Evolutionary conservation across 1,140 invertebrate genomes (phyloP).

Genomic region (Zaprionus ornatus): DNA sequence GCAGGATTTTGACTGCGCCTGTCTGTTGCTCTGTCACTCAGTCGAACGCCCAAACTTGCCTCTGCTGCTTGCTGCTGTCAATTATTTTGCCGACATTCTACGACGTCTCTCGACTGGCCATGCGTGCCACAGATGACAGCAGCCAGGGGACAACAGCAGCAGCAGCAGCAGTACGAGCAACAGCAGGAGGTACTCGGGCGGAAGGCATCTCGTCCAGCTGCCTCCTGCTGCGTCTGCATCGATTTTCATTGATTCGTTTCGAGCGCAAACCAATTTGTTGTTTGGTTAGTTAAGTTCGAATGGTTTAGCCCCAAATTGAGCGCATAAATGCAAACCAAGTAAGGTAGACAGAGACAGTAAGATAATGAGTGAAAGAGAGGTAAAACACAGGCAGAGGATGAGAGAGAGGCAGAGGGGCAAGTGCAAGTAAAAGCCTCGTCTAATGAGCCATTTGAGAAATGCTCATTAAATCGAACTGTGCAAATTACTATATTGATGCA

Average conservation of each 20-base stretch:
- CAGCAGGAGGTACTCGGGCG: background rate
- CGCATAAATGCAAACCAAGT: slow-evolving; percentile 56
- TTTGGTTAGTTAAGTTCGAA: slow-evolving; percentile 64
- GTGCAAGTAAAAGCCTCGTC: background rate
- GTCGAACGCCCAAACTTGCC: slow-evolving; percentile 45
- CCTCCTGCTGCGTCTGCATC: slow-evolving; percentile 21
- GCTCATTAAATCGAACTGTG: slow-evolving; percentile 31
- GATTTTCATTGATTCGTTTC: slow-evolving; percentile 58
- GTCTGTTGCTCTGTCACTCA: slow-evolving; percentile 67
- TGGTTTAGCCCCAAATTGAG: slow-evolving; percentile 60
- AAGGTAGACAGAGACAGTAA: slow-evolving; percentile 10
- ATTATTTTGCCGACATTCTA: slow-evolving; percentile 65
- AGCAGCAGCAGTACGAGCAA: background rate
- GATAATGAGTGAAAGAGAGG: background rate
- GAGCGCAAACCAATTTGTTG: slow-evolving; percentile 65
- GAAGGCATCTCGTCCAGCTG: background rate
- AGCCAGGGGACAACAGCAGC: background rate
- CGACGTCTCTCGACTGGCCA: slow-evolving; percentile 28
- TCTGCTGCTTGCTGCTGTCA: slow-evolving; percentile 53
- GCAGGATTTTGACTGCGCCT: slow-evolving; percentile 62
- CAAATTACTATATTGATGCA: slow-evolving; percentile 23
- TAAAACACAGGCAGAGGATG: background rate
- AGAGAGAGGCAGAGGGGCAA: background rate
- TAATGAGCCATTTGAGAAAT: slow-evolving; percentile 6
- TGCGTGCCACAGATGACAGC: slow-evolving; percentile 49